These are phyloP conservation scores for Psittacula cyanocephala DNA, from an alignment of 2,113 vertebrate species.

Conservation along the genomic window DNA sequence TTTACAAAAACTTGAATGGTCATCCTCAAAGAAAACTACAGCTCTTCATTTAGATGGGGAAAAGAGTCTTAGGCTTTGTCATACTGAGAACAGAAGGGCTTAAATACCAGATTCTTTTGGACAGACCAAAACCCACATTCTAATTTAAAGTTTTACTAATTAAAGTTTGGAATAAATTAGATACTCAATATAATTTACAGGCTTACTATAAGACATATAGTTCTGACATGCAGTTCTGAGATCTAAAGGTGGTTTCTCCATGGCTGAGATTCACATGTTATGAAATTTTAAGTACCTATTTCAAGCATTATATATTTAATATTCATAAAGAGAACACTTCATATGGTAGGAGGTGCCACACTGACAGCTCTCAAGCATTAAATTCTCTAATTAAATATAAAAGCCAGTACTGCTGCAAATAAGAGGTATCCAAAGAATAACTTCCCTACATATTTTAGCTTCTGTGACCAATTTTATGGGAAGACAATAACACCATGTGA, in stretches of 20 bases:
- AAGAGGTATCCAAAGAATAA: slow-evolving; percentile 20
- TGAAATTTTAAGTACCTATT: not conserved
- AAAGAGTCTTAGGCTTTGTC: not conserved
- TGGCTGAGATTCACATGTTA: not conserved
- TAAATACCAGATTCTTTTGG: not conserved
- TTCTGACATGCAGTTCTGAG: not conserved
- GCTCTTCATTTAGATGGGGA: not conserved
- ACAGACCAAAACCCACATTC: not conserved
- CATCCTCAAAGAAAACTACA: not conserved
- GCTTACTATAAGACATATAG: not conserved
- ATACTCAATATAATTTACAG: not conserved
- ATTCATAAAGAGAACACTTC: not conserved
- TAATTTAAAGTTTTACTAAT: not conserved
- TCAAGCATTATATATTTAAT: not conserved
- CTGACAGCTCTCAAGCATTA: not conserved
- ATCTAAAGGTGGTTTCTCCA: not conserved
- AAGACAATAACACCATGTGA: slow-evolving; percentile 40
- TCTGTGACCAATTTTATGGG: slow-evolving; percentile 47
- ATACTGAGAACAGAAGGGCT: not conserved
- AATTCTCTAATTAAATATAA: slow-evolving; percentile 28
- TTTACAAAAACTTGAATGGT: not conserved
- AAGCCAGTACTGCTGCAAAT: not conserved
- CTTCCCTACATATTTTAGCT: not conserved
- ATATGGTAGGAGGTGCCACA: not conserved
- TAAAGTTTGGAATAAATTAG: not conserved